These are phyloP conservation scores for Adineta ricciae DNA, from an alignment of 2,888 invertebrate genomes.

Conservation along the genomic window DNA sequence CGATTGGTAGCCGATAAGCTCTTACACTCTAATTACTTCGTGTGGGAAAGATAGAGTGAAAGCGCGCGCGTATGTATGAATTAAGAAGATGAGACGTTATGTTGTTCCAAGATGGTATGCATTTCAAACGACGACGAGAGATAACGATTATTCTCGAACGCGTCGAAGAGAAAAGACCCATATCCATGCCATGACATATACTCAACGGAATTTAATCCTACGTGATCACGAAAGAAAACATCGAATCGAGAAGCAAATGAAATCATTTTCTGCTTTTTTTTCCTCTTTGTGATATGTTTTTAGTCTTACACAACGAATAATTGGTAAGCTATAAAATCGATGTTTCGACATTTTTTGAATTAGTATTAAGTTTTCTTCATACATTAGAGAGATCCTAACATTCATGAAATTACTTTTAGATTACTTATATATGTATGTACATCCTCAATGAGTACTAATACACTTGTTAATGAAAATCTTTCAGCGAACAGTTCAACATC, in stretches of 20 bases:
- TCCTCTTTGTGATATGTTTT: background rate
- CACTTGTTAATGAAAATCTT: background rate
- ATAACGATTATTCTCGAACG: slow-evolving; percentile 5
- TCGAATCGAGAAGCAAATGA: background rate
- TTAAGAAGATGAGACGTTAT: slow-evolving; percentile 7
- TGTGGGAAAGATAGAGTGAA: background rate
- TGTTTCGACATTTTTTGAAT: slow-evolving; percentile 2
- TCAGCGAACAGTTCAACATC: background rate
- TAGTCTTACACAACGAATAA: background rate
- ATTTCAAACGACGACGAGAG: slow-evolving; percentile 12
- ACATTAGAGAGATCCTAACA: background rate
- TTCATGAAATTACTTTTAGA: slow-evolving; percentile 6
- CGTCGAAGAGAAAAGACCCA: background rate
- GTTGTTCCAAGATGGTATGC: slow-evolving; percentile 9
- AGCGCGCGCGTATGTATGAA: background rate
- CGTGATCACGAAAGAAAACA: background rate
- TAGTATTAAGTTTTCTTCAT: background rate
- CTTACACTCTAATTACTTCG: slow-evolving; percentile 13
- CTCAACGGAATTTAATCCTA: background rate
- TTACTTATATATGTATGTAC: background rate
- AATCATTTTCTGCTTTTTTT: background rate
- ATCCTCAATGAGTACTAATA: background rate
- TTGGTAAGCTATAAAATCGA: background rate
- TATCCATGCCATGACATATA: background rate
- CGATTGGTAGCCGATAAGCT: slow-evolving; percentile 4